Base-by-base conservation (phyloP, 2,888 invertebrate genomes). In the Biston stratarius region DNA sequence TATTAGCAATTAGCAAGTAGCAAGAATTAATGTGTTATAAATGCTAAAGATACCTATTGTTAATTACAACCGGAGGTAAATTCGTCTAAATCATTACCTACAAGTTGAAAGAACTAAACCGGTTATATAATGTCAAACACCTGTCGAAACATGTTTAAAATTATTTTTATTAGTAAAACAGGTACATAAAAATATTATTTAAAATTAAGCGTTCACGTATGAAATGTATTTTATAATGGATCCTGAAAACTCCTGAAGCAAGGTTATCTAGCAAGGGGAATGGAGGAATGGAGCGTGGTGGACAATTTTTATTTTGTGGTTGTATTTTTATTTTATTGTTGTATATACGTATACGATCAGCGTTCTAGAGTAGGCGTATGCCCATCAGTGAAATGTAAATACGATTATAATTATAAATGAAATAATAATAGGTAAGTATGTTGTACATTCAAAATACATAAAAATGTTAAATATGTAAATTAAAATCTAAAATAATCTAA, bases 71-170 rank as follows among this genome's bases (percentile, higher is more conserved):
- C 44, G 44, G 44, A 61, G 60, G 60, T 60, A 60, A 55, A 55
- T 55, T 55, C 42, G 42, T 42, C 60, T 52, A 52, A 44, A 51
- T 52, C 52, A 38, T 59, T 47, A 34, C 24, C 52, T 40, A 47
- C 56, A 56, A 58, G 52, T 59, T 61, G 53, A 56, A 60, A 60
- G 55, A 61, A 65, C 61, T 45, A 36, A 67, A 57, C 66, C 44
- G 61, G 66, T 67, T 67, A 66, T 67, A 66, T 47, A 67, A 61
- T 53, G 57, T 58, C 66, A 61, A 57, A 67, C 61, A 57, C 61
- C 61, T 67, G 66, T 67, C 47, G 52, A 58, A 58, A 61, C 66
- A 51, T 61, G 66, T 61, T 61, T 33, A 7, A 51, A 61, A 45
- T 56, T 57, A 57, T 56, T 62, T 55, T 55, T 55, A 55, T 42